Evolutionary conservation across 2,888 invertebrate species (phyloP).

Genomic region (Parasteatoda lunata): DNA sequence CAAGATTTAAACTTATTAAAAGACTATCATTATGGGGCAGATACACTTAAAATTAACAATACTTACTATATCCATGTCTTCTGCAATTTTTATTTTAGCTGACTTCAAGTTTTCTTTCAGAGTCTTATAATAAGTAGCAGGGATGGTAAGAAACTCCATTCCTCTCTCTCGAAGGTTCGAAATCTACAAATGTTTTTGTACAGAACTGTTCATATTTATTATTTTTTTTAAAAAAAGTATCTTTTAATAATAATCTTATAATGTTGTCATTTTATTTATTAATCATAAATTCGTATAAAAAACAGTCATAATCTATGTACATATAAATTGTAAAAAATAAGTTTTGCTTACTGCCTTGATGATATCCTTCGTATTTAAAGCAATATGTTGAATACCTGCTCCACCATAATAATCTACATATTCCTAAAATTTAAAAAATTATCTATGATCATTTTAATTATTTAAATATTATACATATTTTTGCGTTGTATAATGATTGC

Average conservation of each 20-base stretch:
- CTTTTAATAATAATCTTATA: too few relatives aligned
- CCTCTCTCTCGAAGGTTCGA: conserved; percentile 83
- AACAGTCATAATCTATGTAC: neutral
- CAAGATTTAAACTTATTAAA: too few relatives aligned
- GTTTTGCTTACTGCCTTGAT: conserved; percentile 83
- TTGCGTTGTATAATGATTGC: too few relatives aligned
- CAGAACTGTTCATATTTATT: too few relatives aligned
- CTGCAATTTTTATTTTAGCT: conserved; percentile 87
- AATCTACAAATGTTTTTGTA: conserved; percentile 24
- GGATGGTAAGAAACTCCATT: conserved; percentile 91
- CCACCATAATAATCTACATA: conserved; percentile 99
- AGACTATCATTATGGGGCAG: too few relatives aligned
- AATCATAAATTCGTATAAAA: neutral
- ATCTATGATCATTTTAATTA: too few relatives aligned
- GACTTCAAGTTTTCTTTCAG: conserved; percentile 83
- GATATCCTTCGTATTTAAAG: conserved; percentile 95
- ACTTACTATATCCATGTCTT: conserved; percentile 85
- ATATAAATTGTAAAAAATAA: too few relatives aligned
- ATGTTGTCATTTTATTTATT: neutral
- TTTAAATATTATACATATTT: too few relatives aligned
- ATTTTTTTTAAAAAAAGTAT: too few relatives aligned
- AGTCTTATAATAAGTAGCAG: conserved; percentile 90
- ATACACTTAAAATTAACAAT: neutral
- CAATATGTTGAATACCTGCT: conserved; percentile 98
- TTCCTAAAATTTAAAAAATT: conserved; percentile 77